Evolutionary conservation across 2,888 invertebrate genomes (phyloP), one percentile per base, ranked within the genome.

Genomic region (Tanytarsus gracilentus): DNA sequence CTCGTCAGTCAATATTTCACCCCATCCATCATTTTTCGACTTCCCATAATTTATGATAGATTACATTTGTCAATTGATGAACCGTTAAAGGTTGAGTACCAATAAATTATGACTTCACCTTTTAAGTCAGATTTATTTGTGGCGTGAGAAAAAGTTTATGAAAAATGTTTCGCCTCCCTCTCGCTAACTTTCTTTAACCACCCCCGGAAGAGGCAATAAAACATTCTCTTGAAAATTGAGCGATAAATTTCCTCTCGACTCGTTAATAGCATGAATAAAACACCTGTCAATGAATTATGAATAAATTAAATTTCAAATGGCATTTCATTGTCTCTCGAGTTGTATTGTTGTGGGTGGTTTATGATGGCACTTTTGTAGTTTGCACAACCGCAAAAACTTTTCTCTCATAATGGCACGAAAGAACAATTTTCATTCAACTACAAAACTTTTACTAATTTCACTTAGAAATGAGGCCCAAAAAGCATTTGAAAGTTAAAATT

Each of bases 251-350:
- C 48, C 36, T 21, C 33, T 18, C 21, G 18, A 23, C 29, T 44
- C 27, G 44, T 48, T 49, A 60, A 60, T 33, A 25, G 50, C 25
- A 60, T 50, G 50, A 60, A 60, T 60, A 60, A n/a, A 60, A 60
- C 60, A 60, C 60, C 60, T 60, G 60, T 60, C 60, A 60, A 60
- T 60, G 60, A 60, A 60, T 60, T 60, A 60, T 60, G 60, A 60
- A 60, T 60, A 60, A 60, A 60, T 60, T 60, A 60, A 60, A 60
- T 60, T 40, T 50, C 50, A 58, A 60, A 60, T 50, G 60, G 60
- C 36, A 60, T 60, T 50, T 60, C 50, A 60, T 60, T 60, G 60
- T 60, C 25, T 50, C 50, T 26, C 50, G 8, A 36, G 23, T 40
- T 26, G 26, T 25, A 16, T 26, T 50, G n/a, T n/a, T n/a, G n/a